phyloP scores from a whole-genome alignment of 2,113 vertebrate genomes.

The Cyprinodon tularosa region DNA sequence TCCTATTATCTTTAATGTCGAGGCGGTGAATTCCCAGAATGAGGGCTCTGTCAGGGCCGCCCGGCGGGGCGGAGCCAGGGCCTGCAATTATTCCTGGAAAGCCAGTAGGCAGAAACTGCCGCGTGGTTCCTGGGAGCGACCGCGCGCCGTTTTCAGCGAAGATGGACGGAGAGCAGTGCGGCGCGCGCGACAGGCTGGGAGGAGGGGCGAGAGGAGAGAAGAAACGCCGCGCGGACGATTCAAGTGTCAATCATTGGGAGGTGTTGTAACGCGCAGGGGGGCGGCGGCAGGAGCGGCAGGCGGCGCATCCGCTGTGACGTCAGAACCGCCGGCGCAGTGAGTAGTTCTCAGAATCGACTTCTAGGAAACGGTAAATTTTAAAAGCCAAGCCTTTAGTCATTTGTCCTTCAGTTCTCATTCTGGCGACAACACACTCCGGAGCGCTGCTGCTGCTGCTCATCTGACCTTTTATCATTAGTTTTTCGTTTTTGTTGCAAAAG shows the following conservation, averaged over 20 bases:
- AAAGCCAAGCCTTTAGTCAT: conserved; percentile 73
- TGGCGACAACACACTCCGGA: conserved; percentile 61
- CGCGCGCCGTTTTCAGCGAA: conserved; percentile 46
- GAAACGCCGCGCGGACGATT: no score
- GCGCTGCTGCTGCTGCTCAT: conserved; percentile 20
- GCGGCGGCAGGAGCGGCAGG: conserved; percentile 1
- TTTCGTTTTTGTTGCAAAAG: background rate
- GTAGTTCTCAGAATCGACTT: conserved; percentile 82
- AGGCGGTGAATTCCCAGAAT: conserved; percentile 76
- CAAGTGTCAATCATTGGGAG: no score
- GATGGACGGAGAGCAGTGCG: background rate
- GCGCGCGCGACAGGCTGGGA: conserved; percentile 14
- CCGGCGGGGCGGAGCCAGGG: conserved; percentile 69
- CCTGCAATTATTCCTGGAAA: conserved; percentile 75
- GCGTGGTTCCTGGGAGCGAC: conserved; percentile 70
- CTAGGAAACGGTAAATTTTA: conserved; percentile 80
- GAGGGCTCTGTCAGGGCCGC: conserved; percentile 57
- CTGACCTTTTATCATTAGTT: background rate
- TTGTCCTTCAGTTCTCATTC: conserved; percentile 58
- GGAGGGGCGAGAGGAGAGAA: no score
- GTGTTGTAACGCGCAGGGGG: background rate
- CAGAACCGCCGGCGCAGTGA: conserved; percentile 71
- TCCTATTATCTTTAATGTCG: conserved; percentile 77
- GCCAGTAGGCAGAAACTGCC: conserved; percentile 66
- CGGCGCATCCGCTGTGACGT: conserved; percentile 71